Evolutionary conservation across 2,888 invertebrate species (phyloP), one percentile per base, ranked within the genome.

Genomic region (Spicauda simplicius): DNA sequence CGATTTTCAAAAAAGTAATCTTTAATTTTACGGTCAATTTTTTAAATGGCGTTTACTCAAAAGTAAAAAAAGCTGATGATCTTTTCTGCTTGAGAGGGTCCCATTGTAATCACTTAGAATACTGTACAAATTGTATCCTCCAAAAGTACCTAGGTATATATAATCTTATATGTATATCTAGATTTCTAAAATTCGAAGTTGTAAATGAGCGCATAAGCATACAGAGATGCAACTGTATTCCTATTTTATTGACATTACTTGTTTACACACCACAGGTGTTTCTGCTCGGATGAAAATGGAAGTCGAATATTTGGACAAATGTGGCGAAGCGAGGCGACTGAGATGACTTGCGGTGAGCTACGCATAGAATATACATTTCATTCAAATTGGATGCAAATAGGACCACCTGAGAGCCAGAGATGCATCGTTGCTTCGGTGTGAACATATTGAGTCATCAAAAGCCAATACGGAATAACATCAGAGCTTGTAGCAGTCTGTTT

Each of bases 341-440:
- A 94, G 64, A 96, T 96, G 95, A 95, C 94, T 72, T 96, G 96
- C 80, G 95, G 96, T 96, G 88, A 87, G 90, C 20, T 52, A 58
- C 53, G 19, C 18, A 52, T 12, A 64, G 12, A 62, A 54, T 19
- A 54, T 33, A 53, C 41, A 45, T 25, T 41, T n/a, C n/a, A 14
- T n/a, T 58, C 18, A 45, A 54, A 37, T 33, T 14, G 7, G 12
- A 62, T 54, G 62, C 41, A 48, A 45, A 58, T n/a, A 45, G n/a
- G 45, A 25, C 14, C 41, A 41, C 62, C 55, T 63, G 62, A 25
- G 18, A n/a, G 16, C 45, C 41, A 41, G 37, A 18, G 19, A 1
- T 59, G 30, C n/a, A 41, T 8, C 19, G 12, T 45, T 59, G 45
- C 45, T 59, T 59, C 16, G 25, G 14, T 11, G n/a, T 5, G 8